Evolutionary conservation across 1,140 invertebrate species (phyloP).

Genomic region (Bicyclus anynana): DNA sequence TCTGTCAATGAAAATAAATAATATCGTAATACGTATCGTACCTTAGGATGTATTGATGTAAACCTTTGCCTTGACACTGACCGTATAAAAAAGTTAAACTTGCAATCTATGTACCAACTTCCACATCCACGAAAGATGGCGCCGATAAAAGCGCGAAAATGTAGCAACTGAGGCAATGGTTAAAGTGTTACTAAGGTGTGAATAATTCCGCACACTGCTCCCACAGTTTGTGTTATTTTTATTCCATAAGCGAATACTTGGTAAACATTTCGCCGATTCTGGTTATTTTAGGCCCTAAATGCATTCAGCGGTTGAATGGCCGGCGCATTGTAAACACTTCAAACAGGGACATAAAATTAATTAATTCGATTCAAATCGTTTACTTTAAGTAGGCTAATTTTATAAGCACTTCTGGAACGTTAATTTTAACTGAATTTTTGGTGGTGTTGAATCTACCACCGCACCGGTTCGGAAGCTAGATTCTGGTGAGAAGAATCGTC

Average conservation of each 20-base stretch:
- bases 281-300: conserved; percentile 2
- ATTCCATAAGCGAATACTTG: conserved; percentile 30
- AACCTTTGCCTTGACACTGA: neutral
- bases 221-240: conserved; percentile 64
- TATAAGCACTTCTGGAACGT: too few species aligned
- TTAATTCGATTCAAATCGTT: too few species aligned
- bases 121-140: conserved; percentile 26
- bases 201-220: conserved; percentile 46
- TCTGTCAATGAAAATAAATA: neutral
- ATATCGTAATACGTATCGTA: neutral
- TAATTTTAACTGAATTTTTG: too few species aligned
- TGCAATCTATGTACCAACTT: too few species aligned
- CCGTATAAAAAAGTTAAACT: neutral
- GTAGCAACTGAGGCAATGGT: conserved; percentile 44
- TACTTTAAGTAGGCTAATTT: too few species aligned
- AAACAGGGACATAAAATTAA: too few species aligned
- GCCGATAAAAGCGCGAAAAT: conserved; percentile 44
- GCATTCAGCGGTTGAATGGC: neutral
- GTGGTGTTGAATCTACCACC: too few species aligned
- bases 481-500: too few species aligned
- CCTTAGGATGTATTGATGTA: neutral
- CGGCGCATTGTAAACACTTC: too few species aligned
- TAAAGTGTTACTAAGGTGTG: conserved; percentile 48
- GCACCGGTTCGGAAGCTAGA: too few species aligned
- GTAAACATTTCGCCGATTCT: conserved; percentile 16